Evolutionary conservation across 2,888 invertebrate genomes (phyloP), one percentile per base, ranked within the genome.

Genomic region (Rambutsinella grinnellia): DNA sequence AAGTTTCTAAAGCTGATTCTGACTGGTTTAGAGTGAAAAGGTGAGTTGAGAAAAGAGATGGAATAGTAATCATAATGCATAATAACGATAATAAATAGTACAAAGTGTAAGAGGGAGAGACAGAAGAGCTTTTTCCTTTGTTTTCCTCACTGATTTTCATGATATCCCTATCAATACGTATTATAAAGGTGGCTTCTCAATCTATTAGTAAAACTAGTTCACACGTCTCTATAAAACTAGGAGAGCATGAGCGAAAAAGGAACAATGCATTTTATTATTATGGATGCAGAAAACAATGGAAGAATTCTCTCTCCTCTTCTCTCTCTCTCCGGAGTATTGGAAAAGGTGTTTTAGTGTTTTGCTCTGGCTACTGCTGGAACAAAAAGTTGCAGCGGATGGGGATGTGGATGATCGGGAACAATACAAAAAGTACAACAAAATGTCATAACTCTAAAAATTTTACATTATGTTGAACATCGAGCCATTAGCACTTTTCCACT

Each of bases 401-500:
- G 54, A 60, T 19, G 54, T 13, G 10, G 21, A 62, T 62, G 47
- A 21, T 46, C 5, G 56, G 28, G 56, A 62, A 66, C 58, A 65
- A 72, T 60, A 27, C 60, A 51, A 60, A 47, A 8, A 17, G 36
- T 21, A 60, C 46, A 71, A 65, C 58, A 70, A 66, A 19, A 62
- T 56, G 56, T 51, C 58, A 65, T 65, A 63, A 62, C 62, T 70
- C 54, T 51, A 49, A 47, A 70, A 71, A 71, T 63, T 63, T 27
- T 65, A 23, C 58, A 72, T 58, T 21, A 72, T 60, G 28, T 24
- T 61, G 26, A 61, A 46, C 46, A 66, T 47, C 44, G 26, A 53
- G 27, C 66, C 72, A 74, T 74, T 74, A 74, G 72, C 72, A 74
- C 72, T 63, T 74, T 19, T 5, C 24, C 46, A 57, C 56, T 36